A percentile compares a stretch with the other conserved stretches of the same genome.
phyloP scores from a whole-genome alignment of 1,140 invertebrate species.

The Ridgeia piscesae region DNA sequence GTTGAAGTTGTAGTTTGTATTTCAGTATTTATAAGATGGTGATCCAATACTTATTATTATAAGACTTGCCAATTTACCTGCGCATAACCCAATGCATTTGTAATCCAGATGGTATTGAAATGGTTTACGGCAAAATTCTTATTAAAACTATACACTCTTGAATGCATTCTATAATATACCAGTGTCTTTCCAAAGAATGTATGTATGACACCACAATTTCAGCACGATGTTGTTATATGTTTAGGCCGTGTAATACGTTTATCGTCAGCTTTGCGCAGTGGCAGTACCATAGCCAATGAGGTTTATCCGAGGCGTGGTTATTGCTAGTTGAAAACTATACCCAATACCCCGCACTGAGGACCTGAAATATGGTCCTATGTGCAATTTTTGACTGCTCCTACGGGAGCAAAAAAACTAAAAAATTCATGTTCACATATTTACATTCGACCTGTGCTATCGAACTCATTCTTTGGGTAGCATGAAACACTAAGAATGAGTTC shows the following conservation, averaged over 20 bases:
- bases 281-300: constrained; percentile 3
- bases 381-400: neutral
- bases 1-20: no score
- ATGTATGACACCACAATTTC: neutral
- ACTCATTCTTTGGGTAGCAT: no score
- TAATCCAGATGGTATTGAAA: no score
- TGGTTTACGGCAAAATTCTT: no score
- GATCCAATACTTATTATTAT: no score
- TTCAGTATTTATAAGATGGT: no score
- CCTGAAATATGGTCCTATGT: constrained; percentile 5
- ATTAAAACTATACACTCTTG: no score
- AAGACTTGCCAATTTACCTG: no score
- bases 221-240: neutral
- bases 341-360: constrained; percentile 3
- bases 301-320: constrained; percentile 3
- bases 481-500: no score
- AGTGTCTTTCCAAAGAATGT: no score
- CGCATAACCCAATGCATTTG: no score
- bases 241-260: neutral
- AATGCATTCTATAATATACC: no score
- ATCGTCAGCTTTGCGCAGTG: neutral
- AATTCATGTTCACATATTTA: neutral
- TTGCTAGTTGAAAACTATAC: constrained; percentile 6
- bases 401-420: neutral
- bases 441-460: neutral